Evolutionary conservation across 2,888 invertebrate genomes (phyloP).

Genomic region (Dynastes tityus): DNA sequence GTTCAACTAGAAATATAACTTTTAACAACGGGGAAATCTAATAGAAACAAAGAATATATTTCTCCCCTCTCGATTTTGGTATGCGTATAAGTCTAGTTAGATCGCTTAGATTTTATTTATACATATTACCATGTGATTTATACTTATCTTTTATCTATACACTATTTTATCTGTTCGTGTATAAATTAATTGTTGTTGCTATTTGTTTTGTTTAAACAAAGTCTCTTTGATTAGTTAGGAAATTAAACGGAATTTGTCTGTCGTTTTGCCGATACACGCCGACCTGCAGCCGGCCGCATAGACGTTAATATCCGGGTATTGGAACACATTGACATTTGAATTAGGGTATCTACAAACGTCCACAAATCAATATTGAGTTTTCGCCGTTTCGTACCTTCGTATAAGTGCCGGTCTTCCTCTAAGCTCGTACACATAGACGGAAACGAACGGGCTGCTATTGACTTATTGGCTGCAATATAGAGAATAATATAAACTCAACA

Average conservation of each 20-base stretch:
- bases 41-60: neutral
- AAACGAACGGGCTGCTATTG: too few relatives aligned
- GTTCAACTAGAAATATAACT: neutral
- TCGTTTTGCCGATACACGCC: conserved; percentile 26
- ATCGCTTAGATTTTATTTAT: too few relatives aligned
- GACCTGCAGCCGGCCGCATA: conserved; percentile 27
- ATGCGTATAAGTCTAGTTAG: too few relatives aligned
- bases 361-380: conserved; percentile 44
- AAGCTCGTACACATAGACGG: neutral
- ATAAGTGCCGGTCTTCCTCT: conserved; percentile 27
- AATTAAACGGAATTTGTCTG: conserved; percentile 46
- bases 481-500: too few relatives aligned
- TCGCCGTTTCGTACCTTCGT: conserved; percentile 29
- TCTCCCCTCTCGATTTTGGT: too few relatives aligned
- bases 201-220: conserved; percentile 12
- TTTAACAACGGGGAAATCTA: neutral
- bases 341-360: conserved; percentile 25
- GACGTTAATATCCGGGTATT: conserved; percentile 47
- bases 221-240: conserved; percentile 38
- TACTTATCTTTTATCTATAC: too few relatives aligned
- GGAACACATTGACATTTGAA: conserved; percentile 43
- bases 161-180: too few relatives aligned
- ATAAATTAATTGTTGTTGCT: too few relatives aligned
- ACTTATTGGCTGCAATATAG: too few relatives aligned
- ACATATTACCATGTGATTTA: too few relatives aligned